Base-by-base conservation (phyloP, 2,797 vertebrate species). In the Micrastur ruficollis region DNA sequence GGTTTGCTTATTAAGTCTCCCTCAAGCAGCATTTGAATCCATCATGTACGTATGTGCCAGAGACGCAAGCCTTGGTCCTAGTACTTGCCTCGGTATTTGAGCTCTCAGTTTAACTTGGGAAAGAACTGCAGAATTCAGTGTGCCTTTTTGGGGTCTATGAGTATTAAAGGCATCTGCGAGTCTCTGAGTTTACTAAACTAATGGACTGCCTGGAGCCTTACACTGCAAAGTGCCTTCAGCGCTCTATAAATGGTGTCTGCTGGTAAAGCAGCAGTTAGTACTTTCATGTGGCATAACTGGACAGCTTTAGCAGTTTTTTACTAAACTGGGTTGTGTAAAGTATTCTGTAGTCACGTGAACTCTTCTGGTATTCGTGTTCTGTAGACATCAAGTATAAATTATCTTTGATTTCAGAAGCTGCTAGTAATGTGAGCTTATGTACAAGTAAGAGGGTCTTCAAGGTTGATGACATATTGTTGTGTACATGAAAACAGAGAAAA, bases 201-300 rank as follows among this genome's bases (percentile, higher is more conserved):
- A 94, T 76, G 55, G 63, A 11, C 46, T 74, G 62, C 76, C 81
- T 75, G 88, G 34, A 95, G 70, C 53, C 78, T 73, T 65, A 16
- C 26, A 40, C 55, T 52, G 67, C 58, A 27, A 44, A 81, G 36
- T 88, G 63, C 53, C 87, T 70, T 90, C 56, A 89, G 36, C 58
- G 81, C n/a, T 38, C 70, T 49, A 2, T 56, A 47, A 84, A 66
- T 81, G 63, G 46, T 19, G 38, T 86, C 18, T 44, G 18, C 59
- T 52, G 21, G 59, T 81, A 71, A 38, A 89, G 66, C 76, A 87
- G 84, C 59, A 82, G 52, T 38, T 63, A 46, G 26, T 40, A 25
- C 40, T 76, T 84, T 14, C 27, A 16, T 26, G 65, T 32, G 47
- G n/a, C 7, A 1, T 11, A 46, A 26, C 29, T 76, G 55, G 27